phyloP scores from a whole-genome alignment of 1,140 invertebrate species.

The Anoplolepis gracilipes region DNA sequence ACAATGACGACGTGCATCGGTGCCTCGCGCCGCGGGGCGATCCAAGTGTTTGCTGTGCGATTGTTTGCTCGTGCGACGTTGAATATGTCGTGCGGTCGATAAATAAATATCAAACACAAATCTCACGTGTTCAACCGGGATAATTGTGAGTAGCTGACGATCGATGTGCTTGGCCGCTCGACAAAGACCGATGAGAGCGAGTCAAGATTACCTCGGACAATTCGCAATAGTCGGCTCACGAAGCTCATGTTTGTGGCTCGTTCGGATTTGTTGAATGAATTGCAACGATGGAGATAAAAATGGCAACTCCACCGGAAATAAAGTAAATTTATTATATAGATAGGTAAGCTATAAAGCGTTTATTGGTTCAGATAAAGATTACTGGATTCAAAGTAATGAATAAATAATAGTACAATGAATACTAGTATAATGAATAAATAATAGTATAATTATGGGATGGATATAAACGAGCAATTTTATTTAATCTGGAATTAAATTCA shows the following conservation, averaged over 20 bases:
- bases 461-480: not conserved
- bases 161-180: constrained; percentile 59
- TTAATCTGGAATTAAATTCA: not conserved
- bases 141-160: constrained; percentile 71
- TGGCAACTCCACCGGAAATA: not conserved
- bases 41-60: constrained; percentile 66
- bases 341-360: too few relatives aligned
- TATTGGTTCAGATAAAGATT: too few relatives aligned
- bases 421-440: too few relatives aligned
- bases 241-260: constrained; percentile 24
- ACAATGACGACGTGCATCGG: constrained; percentile 32
- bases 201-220: constrained; percentile 47
- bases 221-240: constrained; percentile 3
- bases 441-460: not conserved
- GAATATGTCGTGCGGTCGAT: constrained; percentile 72
- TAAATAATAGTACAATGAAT: too few relatives aligned
- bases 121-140: constrained; percentile 67
- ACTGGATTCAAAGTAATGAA: not conserved
- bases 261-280: not conserved
- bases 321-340: not conserved
- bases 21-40: not conserved
- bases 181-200: constrained; percentile 59
- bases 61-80: constrained; percentile 69
- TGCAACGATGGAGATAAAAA: not conserved
- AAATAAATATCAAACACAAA: constrained; percentile 77